Evolutionary conservation across 2,797 vertebrate genomes (phyloP), one percentile per base, ranked within the genome.

Genomic region (Euthynnus affinis): DNA sequence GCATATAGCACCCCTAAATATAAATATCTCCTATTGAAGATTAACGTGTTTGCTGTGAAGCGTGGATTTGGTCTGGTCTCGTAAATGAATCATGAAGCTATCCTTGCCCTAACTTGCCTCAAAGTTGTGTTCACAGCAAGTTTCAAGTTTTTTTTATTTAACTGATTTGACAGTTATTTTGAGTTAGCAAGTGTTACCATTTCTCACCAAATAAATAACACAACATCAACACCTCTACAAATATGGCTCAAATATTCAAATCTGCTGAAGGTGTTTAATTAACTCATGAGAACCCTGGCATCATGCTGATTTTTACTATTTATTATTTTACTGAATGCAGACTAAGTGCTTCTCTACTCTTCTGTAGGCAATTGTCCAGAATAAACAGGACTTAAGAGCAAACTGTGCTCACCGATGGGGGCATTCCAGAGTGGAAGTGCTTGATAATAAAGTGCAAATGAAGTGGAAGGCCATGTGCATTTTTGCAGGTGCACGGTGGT

Each of bases 211-310:
- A 74, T 78, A 60, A 71, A 89, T 29, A 29, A 29, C 27, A 29
- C 27, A 29, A 29, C 27, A 29, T 85, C 44, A 78, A 74, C 73
- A 78, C 34, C 23, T 81, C 58, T 74, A 59, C 34, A 76, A 55
- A 68, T 46, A 46, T 27, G 49, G 27, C 66, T 73, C 22, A 53
- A 29, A 18, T 62, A 42, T 63, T 76, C 25, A 65, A 46, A 81
- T 74, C 52, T 18, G 27, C 42, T 60, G 57, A 76, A 76, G 74
- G 64, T 85, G 81, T 88, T 87, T 77, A 74, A 88, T 88, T 62
- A 85, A 68, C 23, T 81, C 20, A 34, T 7, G 37, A 34, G 22
- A 80, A 71, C 46, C 12, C 25, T 61, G 57, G 42, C 23, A 22
- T 17, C 27, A 10, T 32, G 23, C 25, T 59, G n/a, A 59, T 51